These are phyloP conservation scores for Alsophila aescularia DNA, from an alignment of 2,888 invertebrate species.

Conservation along the genomic window DNA sequence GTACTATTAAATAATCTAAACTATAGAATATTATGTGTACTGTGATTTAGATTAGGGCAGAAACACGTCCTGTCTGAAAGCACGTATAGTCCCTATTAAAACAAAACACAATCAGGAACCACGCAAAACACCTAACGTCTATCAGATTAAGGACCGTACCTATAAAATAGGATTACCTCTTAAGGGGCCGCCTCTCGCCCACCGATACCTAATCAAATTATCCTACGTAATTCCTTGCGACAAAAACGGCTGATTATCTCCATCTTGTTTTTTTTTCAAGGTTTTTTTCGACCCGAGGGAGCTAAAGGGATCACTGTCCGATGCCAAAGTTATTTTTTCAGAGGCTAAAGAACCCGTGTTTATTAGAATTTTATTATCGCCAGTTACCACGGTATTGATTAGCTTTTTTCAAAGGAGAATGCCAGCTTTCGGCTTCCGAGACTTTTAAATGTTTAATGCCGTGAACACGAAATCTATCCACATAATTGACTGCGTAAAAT, in stretches of 20 bases:
- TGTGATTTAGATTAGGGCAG: no score
- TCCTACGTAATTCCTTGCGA: constrained; percentile 72
- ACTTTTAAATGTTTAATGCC: no score
- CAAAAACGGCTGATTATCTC: constrained; percentile 78
- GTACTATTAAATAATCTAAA: no score
- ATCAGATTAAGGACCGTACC: constrained; percentile 64
- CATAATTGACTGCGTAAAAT: no score
- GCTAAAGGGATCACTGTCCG: constrained; percentile 64
- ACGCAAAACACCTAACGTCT: constrained; percentile 53
- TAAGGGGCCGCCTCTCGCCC: constrained; percentile 69
- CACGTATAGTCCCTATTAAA: constrained; percentile 13
- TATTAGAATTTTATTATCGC: constrained; percentile 36
- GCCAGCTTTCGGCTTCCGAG: no score
- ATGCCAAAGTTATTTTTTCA: constrained; percentile 53
- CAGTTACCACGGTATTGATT: constrained; percentile 20
- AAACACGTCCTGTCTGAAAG: no score
- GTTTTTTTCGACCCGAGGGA: constrained; percentile 54
- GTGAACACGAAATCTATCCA: no score
- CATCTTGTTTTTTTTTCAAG: constrained; percentile 56
- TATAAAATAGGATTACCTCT: constrained; percentile 75
- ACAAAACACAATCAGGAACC: constrained; percentile 44
- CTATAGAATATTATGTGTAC: no score
- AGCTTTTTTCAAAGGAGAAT: background rate
- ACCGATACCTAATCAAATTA: constrained; percentile 80
- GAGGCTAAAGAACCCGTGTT: constrained; percentile 34